Conservation (phyloP, 2,113 vertebrate genomes). For the Nibea coibor region DNA sequence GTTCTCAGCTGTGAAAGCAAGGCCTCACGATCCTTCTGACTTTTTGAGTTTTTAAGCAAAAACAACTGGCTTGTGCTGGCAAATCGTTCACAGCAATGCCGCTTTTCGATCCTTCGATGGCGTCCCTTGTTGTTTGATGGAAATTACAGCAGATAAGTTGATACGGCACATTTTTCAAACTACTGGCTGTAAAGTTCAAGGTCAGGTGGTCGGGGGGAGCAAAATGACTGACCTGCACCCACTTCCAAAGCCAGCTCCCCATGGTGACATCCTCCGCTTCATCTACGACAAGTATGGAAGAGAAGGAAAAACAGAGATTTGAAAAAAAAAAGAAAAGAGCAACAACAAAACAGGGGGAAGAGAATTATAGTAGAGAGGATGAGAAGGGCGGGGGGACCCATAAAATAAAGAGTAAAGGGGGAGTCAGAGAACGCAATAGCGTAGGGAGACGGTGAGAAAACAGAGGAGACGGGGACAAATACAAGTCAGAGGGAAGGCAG, state of each 20-base stretch:
- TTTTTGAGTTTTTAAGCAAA: no score
- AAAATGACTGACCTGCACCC: constrained; percentile 75
- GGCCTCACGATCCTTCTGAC: no score
- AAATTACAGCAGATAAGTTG: not conserved
- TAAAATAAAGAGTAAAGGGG: constrained; percentile 9
- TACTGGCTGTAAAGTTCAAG: not conserved
- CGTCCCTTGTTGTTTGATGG: no score
- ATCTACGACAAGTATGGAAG: constrained; percentile 65
- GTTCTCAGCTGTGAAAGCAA: no score
- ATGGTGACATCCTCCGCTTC: constrained; percentile 74
- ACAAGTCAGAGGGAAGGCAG: constrained; percentile 37
- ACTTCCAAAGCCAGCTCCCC: constrained; percentile 67
- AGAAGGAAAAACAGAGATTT: constrained; percentile 8
- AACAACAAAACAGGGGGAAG: not conserved
- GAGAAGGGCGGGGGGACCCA: not conserved
- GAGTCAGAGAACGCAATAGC: not conserved
- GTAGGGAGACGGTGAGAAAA: constrained; percentile 22
- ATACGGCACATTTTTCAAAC: not conserved
- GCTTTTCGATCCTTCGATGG: no score
- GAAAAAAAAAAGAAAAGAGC: not conserved
- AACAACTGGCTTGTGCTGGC: no score
- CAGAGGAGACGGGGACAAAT: constrained; percentile 25
- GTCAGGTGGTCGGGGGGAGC: constrained; percentile 41
- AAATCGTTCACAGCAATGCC: no score
- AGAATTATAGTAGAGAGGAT: constrained; percentile 21